Evolutionary conservation across 2,797 vertebrate genomes (phyloP), one percentile per base, ranked within the genome.

Genomic region (Oreochromis grahami): DNA sequence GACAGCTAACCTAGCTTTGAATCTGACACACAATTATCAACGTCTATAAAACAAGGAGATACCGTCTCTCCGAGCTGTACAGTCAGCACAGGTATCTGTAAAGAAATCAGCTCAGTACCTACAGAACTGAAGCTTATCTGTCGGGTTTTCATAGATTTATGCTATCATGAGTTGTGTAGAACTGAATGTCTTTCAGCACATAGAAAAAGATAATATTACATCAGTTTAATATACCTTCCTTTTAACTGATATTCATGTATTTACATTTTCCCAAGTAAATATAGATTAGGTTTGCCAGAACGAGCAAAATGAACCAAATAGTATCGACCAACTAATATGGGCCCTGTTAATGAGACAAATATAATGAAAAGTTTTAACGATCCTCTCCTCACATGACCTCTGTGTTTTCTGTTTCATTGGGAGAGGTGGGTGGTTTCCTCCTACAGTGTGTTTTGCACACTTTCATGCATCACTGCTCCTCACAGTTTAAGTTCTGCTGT

Each of bases 391-490:
- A 70, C 38, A 26, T 1, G n/a, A 43, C 5, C 21, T 43, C 38
- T 70, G 38, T 24, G 38, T 70, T 26, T 70, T 70, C 3, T 6
- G 21, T 68, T 68, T 68, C 63, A 15, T 43, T 43, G 21, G n/a
- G 21, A 68, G 38, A 68, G 5, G 8, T 24, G 36, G 63, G 63
- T 1, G 38, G 21, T 68, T 68, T 68, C 0, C 38, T 43, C n/a
- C 63, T 9, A 15, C 29, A 34, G 0, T 32, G 4, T 36, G 11
- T 51, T 88, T 90, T 92, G 60, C 80, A 84, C 86, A 58, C 19
- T 78, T 55, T 24, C n/a, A 55, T 65, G 85, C 83, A 51, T 82
- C 63, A 24, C 58, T 82, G 85, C 79, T 86, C 45, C 32, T 60
- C 52, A 8, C 6, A 80, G 21, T 78, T 81, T 50, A 76, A 79